phyloP scores from a whole-genome alignment of 2,113 vertebrate species.

The Calypte anna region DNA sequence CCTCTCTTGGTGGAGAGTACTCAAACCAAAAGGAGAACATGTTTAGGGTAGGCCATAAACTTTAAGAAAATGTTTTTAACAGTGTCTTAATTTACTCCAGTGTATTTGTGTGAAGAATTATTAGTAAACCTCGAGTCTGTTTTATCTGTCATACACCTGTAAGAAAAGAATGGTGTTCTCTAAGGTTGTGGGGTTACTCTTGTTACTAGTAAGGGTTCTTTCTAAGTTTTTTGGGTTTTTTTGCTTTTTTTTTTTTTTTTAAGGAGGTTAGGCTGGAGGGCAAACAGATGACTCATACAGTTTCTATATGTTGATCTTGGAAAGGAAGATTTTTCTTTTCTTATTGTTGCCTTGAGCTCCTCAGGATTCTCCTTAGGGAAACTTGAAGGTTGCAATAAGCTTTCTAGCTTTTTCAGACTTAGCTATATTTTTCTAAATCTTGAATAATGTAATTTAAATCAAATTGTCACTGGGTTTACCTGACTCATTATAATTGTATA shows the following conservation, averaged over 20 bases:
- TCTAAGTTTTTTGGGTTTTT: neutral
- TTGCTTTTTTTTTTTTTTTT: neutral
- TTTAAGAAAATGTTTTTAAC: neutral
- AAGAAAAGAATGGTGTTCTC: neutral
- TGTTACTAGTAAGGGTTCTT: neutral
- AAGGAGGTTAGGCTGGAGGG: neutral
- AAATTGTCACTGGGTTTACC: neutral
- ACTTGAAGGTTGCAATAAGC: neutral
- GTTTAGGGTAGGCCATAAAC: neutral
- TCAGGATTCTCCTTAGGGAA: neutral
- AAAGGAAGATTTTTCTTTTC: neutral
- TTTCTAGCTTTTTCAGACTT: neutral
- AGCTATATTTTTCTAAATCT: neutral
- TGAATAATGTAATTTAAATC: neutral
- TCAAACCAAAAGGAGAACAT: neutral
- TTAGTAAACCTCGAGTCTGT: neutral
- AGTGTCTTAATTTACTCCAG: neutral
- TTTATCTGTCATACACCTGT: neutral
- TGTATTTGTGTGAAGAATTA: neutral
- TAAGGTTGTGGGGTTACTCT: neutral
- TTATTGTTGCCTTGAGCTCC: neutral
- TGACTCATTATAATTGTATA: neutral
- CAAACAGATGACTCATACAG: neutral
- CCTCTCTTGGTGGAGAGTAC: neutral
- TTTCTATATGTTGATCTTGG: neutral